A percentile compares a stretch with the other conserved stretches of the same genome.
Evolutionary conservation across 2,113 vertebrate genomes (phyloP).

Genomic region (Rynchops niger): DNA sequence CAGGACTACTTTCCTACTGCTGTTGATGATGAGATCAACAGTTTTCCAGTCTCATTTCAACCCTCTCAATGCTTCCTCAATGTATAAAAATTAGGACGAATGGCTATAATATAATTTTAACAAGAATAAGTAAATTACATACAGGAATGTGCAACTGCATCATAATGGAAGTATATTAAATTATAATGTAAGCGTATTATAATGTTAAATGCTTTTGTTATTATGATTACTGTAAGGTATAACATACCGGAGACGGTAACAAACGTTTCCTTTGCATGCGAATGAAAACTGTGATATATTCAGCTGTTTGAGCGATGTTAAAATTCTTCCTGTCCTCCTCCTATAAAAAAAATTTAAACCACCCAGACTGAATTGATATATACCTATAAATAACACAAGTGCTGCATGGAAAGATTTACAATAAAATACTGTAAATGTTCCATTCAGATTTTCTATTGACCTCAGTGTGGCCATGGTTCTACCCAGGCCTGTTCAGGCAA

Average conservation of each 20-base stretch:
- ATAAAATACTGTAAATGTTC: neutral
- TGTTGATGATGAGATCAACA: neutral
- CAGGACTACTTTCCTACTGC: neutral
- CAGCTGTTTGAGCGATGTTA: neutral
- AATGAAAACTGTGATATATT: neutral
- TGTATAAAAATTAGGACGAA: neutral
- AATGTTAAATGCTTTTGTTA: neutral
- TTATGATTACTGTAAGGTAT: neutral
- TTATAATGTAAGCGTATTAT: neutral
- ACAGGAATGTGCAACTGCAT: neutral
- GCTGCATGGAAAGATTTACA: neutral
- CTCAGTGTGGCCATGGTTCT: neutral
- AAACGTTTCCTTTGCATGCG: neutral
- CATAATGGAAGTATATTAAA: neutral
- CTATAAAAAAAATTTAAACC: neutral
- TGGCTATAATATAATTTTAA: neutral
- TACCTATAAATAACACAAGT: neutral
- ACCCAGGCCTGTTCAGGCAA: neutral
- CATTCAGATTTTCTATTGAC: neutral
- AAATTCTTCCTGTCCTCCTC: neutral
- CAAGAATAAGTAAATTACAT: neutral
- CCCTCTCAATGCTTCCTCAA: neutral
- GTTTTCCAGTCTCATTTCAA: neutral
- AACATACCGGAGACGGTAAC: neutral
- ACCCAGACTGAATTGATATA: neutral